Conservation (phyloP, 1,140 invertebrate species). For the Apis cerana region DNA sequence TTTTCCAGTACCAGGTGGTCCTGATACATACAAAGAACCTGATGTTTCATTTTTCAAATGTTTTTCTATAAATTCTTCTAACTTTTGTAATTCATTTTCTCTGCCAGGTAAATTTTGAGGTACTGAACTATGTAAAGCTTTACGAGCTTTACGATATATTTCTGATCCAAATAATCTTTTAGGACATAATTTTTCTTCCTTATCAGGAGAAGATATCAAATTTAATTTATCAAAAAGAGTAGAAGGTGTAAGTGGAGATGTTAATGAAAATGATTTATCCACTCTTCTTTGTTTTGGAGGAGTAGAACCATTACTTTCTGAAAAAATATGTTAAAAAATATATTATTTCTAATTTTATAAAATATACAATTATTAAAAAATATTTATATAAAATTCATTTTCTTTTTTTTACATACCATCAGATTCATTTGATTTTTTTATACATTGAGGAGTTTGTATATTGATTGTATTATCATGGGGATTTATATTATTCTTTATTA, state of each 20-base stretch:
- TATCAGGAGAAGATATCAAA: conserved; percentile 48
- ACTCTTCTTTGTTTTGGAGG: conserved; percentile 70
- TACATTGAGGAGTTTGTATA: conserved; percentile 50
- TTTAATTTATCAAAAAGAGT: conserved; percentile 63
- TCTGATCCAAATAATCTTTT: conserved; percentile 69
- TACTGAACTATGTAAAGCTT: conserved; percentile 87
- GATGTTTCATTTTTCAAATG: conserved; percentile 86
- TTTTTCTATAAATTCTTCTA: conserved; percentile 86
- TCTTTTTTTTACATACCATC: conserved; percentile 52
- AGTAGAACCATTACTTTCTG: conserved; percentile 23
- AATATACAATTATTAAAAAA: conserved; percentile 1
- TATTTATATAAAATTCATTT: neutral
- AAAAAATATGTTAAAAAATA: conserved; percentile 13
- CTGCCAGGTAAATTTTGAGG: conserved; percentile 88
- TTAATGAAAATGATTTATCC: conserved; percentile 10
- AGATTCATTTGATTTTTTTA: conserved; percentile 44
- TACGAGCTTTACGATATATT: conserved; percentile 83
- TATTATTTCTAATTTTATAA: neutral
- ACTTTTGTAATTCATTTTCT: conserved; percentile 87
- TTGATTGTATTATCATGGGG: neutral
- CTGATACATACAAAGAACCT: conserved; percentile 95
- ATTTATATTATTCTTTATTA: conserved; percentile 22
- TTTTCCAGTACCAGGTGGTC: conserved; percentile 98
- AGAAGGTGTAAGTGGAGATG: conserved; percentile 67
- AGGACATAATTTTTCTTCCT: conserved; percentile 54